Conservation (phyloP, 2,113 vertebrate species). For the Pitta sordida region DNA sequence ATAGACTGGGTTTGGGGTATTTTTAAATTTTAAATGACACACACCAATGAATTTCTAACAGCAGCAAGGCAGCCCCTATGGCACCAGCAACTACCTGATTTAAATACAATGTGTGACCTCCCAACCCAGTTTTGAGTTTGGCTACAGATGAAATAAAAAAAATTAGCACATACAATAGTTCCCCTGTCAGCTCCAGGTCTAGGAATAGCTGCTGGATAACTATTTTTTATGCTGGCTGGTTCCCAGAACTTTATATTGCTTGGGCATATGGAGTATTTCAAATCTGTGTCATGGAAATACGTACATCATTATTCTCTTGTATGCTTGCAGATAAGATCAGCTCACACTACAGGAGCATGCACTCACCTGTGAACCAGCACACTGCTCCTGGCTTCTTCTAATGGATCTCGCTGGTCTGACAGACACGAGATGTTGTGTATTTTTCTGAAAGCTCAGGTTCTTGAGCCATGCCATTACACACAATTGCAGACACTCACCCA, state of each 20-base stretch:
- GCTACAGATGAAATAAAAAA: background rate
- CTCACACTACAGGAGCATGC: background rate
- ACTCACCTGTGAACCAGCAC: background rate
- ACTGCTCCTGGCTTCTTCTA: background rate
- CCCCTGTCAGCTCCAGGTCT: background rate
- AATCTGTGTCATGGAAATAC: background rate
- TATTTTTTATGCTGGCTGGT: background rate
- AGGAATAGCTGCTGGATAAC: background rate
- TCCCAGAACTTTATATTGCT: background rate
- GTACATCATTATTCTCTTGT: background rate
- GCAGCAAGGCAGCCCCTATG: background rate
- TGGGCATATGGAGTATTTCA: background rate
- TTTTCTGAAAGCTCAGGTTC: background rate
- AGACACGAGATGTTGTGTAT: background rate
- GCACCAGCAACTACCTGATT: background rate
- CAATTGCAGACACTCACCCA: background rate
- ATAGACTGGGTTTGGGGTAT: background rate
- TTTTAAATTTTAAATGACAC: background rate
- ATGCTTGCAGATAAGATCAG: background rate
- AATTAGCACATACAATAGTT: background rate
- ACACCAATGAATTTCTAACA: background rate
- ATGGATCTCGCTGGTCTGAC: rapidly evolving
- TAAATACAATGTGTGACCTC: background rate
- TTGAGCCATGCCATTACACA: background rate
- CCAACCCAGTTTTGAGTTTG: background rate